phyloP scores from a whole-genome alignment of 2,113 vertebrate species.

The Takifugu bimaculatus region DNA sequence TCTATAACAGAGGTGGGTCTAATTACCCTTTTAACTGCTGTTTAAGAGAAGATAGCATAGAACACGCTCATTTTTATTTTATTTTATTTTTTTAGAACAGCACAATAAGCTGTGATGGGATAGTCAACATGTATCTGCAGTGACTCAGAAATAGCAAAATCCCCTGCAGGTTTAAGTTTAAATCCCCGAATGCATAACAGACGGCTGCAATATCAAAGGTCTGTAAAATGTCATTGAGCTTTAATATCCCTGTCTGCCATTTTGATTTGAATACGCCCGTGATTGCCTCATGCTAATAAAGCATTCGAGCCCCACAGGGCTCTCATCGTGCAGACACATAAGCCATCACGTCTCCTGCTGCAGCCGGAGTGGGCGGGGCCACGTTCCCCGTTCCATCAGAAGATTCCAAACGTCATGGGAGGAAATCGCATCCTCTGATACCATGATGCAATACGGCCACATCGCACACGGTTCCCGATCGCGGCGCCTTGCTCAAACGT shows the following conservation, averaged over 20 bases:
- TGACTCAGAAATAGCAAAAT: slow-evolving; percentile 42
- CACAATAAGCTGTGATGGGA: not conserved
- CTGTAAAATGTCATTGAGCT: slow-evolving; percentile 73
- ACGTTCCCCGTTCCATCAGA: slow-evolving; percentile 17
- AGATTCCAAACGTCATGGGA: slow-evolving; percentile 1
- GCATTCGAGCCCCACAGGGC: slow-evolving; percentile 45
- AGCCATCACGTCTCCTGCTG: slow-evolving; percentile 19
- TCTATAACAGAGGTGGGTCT: not conserved
- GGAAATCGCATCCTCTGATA: not conserved
- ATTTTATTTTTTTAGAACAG: no score
- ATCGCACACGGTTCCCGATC: not conserved
- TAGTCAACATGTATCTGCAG: slow-evolving; percentile 8
- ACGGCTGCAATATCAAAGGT: slow-evolving; percentile 56
- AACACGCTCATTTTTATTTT: no score
- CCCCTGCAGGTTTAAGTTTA: slow-evolving; percentile 41
- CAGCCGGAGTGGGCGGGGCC: slow-evolving; percentile 23
- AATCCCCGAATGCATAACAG: slow-evolving; percentile 48
- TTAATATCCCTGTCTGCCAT: slow-evolving; percentile 70
- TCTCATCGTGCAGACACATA: slow-evolving; percentile 39
- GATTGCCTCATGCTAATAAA: slow-evolving; percentile 56
- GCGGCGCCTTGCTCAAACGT: no score
- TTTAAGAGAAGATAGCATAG: not conserved
- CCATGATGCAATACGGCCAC: not conserved
- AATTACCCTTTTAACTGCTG: slow-evolving; percentile 7
- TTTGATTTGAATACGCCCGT: slow-evolving; percentile 69